These are phyloP conservation scores for Kryptolebias marmoratus DNA, from an alignment of 2,113 vertebrate genomes.

Conservation along the genomic window DNA sequence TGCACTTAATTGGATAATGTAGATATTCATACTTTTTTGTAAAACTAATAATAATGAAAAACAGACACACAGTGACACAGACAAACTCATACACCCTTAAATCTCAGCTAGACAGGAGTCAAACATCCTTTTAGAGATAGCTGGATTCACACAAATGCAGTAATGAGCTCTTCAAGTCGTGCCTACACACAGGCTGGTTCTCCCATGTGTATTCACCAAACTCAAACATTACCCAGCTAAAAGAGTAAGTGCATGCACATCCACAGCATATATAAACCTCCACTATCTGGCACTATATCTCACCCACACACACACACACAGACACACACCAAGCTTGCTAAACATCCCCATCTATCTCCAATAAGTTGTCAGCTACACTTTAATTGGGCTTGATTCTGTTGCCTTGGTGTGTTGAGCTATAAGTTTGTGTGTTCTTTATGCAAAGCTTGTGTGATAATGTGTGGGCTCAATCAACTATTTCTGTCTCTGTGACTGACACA, in stretches of 20 bases:
- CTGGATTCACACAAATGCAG: conserved; percentile 65
- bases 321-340: conserved; percentile 17
- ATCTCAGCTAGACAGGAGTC: conserved; percentile 47
- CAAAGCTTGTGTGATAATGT: conserved; percentile 2
- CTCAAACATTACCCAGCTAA: conserved; percentile 65
- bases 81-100: conserved; percentile 20
- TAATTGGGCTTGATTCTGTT: conserved; percentile 56
- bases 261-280: conserved; percentile 15
- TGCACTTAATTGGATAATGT: conserved; percentile 3
- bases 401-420: not conserved
- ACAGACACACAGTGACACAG: not conserved
- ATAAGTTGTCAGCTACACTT: conserved; percentile 51
- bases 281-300: conserved; percentile 7
- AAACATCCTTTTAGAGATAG: conserved; percentile 62
- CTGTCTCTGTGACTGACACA: conserved; percentile 27
- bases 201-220: conserved; percentile 59
- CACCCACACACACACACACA: conserved; percentile 23
- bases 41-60: conserved; percentile 39
- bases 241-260: conserved; percentile 48
- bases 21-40: conserved; percentile 17
- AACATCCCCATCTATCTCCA: conserved; percentile 45
- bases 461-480: conserved; percentile 24
- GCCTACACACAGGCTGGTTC: conserved; percentile 56
- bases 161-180: conserved; percentile 69
- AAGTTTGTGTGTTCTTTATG: conserved; percentile 6